Evolutionary conservation across 1,140 invertebrate species (phyloP).

Genomic region (Caerostris darwini): DNA sequence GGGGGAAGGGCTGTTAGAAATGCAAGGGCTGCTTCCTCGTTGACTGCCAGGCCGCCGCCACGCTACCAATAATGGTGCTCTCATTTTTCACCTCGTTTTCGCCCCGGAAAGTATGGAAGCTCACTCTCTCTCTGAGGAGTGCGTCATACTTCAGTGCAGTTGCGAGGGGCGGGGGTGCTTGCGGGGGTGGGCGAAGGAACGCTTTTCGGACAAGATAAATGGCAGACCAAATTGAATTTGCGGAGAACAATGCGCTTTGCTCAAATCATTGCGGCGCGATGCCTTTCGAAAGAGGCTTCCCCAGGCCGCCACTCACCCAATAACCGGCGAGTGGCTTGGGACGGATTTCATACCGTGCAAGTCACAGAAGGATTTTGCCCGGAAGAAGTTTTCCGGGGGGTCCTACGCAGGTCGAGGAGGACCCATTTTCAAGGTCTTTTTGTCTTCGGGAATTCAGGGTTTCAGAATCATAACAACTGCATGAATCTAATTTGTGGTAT

Average conservation of each 20-base stretch:
- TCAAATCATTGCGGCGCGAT: slow-evolving; percentile 74
- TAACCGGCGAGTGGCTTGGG: slow-evolving; percentile 63
- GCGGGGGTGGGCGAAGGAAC: background rate
- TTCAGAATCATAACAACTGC: too few species aligned
- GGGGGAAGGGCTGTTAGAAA: slow-evolving; percentile 47
- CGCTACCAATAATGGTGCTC: slow-evolving; percentile 54
- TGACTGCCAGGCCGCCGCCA: slow-evolving; percentile 52
- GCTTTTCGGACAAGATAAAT: slow-evolving; percentile 76
- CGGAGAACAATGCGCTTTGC: slow-evolving; percentile 76
- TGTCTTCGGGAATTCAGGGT: too few species aligned
- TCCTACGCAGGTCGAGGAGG: slow-evolving; percentile 29
- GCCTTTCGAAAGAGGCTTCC: slow-evolving; percentile 39
- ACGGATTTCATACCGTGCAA: slow-evolving; percentile 53
- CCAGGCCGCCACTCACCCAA: slow-evolving; percentile 29
- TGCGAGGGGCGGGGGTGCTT: background rate
- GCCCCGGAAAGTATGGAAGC: background rate
- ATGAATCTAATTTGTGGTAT: too few species aligned
- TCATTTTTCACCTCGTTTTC: slow-evolving; percentile 75
- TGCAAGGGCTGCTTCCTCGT: slow-evolving; percentile 34
- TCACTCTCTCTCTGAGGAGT: slow-evolving; percentile 28
- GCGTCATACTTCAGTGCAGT: slow-evolving; percentile 48
- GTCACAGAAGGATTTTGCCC: background rate
- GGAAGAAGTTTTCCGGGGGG: background rate
- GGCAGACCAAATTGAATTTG: slow-evolving; percentile 75
- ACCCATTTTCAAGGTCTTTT: background rate